phyloP scores from a whole-genome alignment of 2,113 vertebrate species.

The Neodontobutis hainanensis region DNA sequence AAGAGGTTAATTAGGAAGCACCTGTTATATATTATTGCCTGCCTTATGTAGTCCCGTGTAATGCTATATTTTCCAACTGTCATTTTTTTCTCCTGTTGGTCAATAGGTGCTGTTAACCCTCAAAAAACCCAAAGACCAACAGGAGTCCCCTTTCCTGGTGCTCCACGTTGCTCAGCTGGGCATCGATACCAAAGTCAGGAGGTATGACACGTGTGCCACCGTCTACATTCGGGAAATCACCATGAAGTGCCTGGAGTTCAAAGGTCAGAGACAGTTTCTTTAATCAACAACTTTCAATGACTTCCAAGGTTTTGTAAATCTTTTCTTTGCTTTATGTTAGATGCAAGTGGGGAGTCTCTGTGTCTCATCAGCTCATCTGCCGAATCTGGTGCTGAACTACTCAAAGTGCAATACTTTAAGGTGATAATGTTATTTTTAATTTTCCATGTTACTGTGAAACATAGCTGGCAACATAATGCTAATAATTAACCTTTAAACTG shows the following conservation, averaged over 20 bases:
- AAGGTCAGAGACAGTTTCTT: constrained; percentile 63
- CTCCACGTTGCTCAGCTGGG: constrained; percentile 86
- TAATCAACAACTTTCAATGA: not conserved
- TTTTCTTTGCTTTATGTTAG: constrained; percentile 61
- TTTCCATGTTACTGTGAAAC: too few species aligned
- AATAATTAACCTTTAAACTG: too few species aligned
- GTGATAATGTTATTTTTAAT: constrained; percentile 64
- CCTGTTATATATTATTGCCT: too few species aligned
- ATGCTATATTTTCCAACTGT: not conserved
- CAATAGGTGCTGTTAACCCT: constrained; percentile 84
- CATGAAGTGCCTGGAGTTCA: constrained; percentile 86
- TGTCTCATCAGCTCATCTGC: constrained; percentile 87
- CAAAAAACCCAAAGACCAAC: constrained; percentile 77
- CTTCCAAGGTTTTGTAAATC: accelerated
- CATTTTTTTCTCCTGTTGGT: not conserved
- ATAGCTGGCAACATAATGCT: too few species aligned
- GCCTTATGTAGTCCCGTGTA: too few species aligned
- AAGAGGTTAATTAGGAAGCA: constrained; percentile 78
- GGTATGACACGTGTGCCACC: constrained; percentile 82
- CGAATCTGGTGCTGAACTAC: constrained; percentile 83
- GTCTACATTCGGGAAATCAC: constrained; percentile 86
- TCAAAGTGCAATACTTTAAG: constrained; percentile 91
- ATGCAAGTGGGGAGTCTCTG: constrained; percentile 81
- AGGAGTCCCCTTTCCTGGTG: constrained; percentile 81
- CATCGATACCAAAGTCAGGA: constrained; percentile 82